Evolutionary conservation across 2,888 invertebrate species (phyloP).

Genomic region (Autographa pulchrina): DNA sequence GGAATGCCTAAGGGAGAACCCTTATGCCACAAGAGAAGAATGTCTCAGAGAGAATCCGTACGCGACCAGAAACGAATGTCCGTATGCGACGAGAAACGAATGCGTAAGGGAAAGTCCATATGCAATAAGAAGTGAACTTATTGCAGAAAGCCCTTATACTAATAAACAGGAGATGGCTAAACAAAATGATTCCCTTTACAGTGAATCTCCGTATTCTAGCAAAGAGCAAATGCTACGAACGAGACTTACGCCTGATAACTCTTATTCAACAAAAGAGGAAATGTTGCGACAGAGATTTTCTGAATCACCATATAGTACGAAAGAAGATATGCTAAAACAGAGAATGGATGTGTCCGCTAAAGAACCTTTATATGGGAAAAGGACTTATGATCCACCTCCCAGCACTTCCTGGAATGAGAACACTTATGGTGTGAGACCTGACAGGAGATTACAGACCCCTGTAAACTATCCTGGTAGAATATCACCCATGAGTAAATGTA

Average conservation of each 20-base stretch:
- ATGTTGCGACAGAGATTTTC: constrained; percentile 87
- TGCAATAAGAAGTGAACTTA: constrained; percentile 66
- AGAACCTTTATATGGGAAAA: constrained; percentile 82
- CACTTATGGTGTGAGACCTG: constrained; percentile 81
- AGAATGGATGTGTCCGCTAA: constrained; percentile 80
- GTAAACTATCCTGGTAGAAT: constrained; percentile 78
- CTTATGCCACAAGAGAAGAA: constrained; percentile 59
- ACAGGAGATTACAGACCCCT: constrained; percentile 83
- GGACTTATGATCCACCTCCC: constrained; percentile 85
- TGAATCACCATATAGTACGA: constrained; percentile 86
- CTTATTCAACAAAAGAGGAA: constrained; percentile 87
- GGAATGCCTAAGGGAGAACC: constrained; percentile 55
- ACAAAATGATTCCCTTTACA: constrained; percentile 77
- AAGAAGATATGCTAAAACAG: constrained; percentile 85
- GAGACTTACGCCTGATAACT: constrained; percentile 80
- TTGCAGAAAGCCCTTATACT: constrained; percentile 70
- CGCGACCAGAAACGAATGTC: constrained; percentile 64
- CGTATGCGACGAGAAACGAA: constrained; percentile 64
- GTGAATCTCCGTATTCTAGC: constrained; percentile 84
- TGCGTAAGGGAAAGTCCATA: constrained; percentile 65
- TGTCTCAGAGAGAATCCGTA: constrained; percentile 52
- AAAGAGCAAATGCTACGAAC: constrained; percentile 84
- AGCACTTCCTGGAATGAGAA: constrained; percentile 83
- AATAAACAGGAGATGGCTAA: constrained; percentile 75
- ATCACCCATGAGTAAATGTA: constrained; percentile 84